A percentile compares a stretch with the other conserved stretches of the same genome.
phyloP scores from a whole-genome alignment of 2,113 vertebrate species.

The Brachyistius frenatus region DNA sequence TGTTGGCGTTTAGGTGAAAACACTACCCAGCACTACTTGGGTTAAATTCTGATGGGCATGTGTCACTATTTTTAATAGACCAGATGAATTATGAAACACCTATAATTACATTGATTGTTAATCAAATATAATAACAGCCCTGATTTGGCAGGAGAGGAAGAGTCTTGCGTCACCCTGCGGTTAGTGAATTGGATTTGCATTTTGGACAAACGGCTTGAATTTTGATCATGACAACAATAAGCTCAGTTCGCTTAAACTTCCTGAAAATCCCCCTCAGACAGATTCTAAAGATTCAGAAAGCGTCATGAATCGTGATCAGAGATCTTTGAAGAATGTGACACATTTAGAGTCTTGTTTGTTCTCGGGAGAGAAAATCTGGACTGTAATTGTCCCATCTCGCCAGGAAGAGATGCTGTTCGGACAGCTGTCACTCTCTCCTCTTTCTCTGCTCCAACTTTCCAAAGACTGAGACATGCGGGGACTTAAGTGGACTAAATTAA shows the following conservation, averaged over 20 bases:
- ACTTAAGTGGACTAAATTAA: conserved; percentile 79
- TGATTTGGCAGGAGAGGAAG: not conserved
- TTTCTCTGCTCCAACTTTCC: conserved; percentile 17
- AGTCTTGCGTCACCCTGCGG: not conserved
- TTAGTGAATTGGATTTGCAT: conserved; percentile 31
- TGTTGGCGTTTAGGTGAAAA: no score
- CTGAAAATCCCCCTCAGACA: conserved; percentile 1
- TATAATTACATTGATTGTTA: not conserved
- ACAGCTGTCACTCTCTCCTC: conserved; percentile 37
- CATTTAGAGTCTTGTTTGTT: not conserved
- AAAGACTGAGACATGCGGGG: conserved; percentile 40
- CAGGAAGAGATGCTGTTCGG: conserved; percentile 67
- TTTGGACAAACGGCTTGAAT: conserved; percentile 12
- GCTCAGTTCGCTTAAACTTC: not conserved
- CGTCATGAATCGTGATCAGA: not conserved
- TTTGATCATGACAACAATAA: conserved; percentile 1
- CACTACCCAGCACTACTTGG: no score
- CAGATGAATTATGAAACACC: not conserved
- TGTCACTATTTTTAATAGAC: not conserved
- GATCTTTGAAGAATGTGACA: conserved; percentile 27
- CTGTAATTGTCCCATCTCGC: conserved; percentile 33
- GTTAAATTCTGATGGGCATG: no score
- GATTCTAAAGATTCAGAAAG: conserved; percentile 14
- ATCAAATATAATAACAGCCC: not conserved
- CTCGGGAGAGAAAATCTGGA: not conserved